Conservation (phyloP, 2,113 vertebrate species). For the Cisticola juncidis region DNA sequence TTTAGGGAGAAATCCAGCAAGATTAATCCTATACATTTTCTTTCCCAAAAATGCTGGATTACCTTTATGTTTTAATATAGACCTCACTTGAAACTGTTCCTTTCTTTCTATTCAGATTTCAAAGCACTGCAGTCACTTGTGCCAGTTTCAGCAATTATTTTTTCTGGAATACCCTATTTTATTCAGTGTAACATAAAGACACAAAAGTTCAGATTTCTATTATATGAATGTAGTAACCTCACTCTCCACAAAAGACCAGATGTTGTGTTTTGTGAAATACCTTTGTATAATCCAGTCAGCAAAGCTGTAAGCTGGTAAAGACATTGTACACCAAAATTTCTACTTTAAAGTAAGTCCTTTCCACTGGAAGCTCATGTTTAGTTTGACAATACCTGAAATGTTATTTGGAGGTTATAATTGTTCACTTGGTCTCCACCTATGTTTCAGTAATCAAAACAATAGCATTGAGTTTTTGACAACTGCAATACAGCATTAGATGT, state of each 20-base stretch:
- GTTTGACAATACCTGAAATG: slow-evolving; percentile 79
- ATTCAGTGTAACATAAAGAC: slow-evolving; percentile 12
- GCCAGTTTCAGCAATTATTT: background rate
- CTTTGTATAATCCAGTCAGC: slow-evolving; percentile 79
- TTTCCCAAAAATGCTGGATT: background rate
- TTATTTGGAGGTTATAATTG: slow-evolving; percentile 93
- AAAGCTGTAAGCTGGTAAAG: slow-evolving; percentile 48
- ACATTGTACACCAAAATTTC: slow-evolving; percentile 61
- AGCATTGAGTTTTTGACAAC: slow-evolving; percentile 80
- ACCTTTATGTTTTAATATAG: background rate
- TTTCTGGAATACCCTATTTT: slow-evolving; percentile 25
- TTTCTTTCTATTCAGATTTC: background rate
- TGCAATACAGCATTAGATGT: slow-evolving; percentile 81
- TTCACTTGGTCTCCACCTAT: slow-evolving; percentile 85
- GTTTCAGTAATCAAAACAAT: slow-evolving; percentile 86
- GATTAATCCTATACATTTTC: background rate
- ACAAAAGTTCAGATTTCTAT: background rate
- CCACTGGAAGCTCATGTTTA: slow-evolving; percentile 78
- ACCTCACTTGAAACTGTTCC: background rate
- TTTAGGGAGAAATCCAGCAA: background rate
- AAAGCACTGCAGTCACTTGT: background rate
- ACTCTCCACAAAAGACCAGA: slow-evolving; percentile 73
- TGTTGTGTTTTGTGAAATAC: slow-evolving; percentile 68
- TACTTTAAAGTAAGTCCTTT: slow-evolving; percentile 78
- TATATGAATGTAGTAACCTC: slow-evolving; percentile 44